Evolutionary conservation across 2,888 invertebrate species (phyloP).

Genomic region (Selenia dentaria): DNA sequence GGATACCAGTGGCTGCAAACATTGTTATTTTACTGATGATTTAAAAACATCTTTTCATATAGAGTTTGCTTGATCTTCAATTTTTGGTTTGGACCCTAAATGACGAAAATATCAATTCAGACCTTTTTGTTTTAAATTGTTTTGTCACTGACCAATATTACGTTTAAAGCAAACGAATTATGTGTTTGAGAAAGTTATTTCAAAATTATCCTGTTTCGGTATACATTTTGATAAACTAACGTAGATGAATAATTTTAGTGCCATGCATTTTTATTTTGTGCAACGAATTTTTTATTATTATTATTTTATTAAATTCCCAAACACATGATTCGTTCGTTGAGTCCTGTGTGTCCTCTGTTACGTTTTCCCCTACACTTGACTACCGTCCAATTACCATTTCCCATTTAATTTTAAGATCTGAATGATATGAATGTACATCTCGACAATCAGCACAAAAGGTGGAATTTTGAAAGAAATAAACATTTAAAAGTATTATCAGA

Average conservation of each 20-base stretch:
- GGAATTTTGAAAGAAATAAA: slow-evolving; percentile 41
- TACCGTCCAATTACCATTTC: slow-evolving; percentile 72
- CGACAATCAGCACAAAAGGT: slow-evolving; percentile 50
- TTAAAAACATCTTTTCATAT: too few relatives aligned
- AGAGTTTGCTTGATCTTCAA: too few relatives aligned
- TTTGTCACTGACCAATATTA: slow-evolving; percentile 15
- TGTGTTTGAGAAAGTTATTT: slow-evolving; percentile 4
- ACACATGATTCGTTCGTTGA: slow-evolving; percentile 17
- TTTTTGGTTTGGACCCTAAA: too few relatives aligned
- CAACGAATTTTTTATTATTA: slow-evolving; percentile 15
- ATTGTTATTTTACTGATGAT: too few relatives aligned
- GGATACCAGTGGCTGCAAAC: slow-evolving; percentile 13
- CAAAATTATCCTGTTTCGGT: too few relatives aligned
- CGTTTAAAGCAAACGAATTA: background rate
- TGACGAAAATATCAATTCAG: background rate
- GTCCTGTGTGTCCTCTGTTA: slow-evolving; percentile 36
- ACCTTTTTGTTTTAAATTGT: background rate
- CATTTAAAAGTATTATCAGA: slow-evolving; percentile 50
- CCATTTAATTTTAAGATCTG: slow-evolving; percentile 55
- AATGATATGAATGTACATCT: slow-evolving; percentile 41
- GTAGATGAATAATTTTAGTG: slow-evolving; percentile 5
- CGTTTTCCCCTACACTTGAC: slow-evolving; percentile 51
- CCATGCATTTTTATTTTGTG: slow-evolving; percentile 15
- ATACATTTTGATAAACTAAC: too few relatives aligned
- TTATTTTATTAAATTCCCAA: slow-evolving; percentile 7